Evolutionary conservation across 2,113 vertebrate species (phyloP).

Genomic region (Martes martes): DNA sequence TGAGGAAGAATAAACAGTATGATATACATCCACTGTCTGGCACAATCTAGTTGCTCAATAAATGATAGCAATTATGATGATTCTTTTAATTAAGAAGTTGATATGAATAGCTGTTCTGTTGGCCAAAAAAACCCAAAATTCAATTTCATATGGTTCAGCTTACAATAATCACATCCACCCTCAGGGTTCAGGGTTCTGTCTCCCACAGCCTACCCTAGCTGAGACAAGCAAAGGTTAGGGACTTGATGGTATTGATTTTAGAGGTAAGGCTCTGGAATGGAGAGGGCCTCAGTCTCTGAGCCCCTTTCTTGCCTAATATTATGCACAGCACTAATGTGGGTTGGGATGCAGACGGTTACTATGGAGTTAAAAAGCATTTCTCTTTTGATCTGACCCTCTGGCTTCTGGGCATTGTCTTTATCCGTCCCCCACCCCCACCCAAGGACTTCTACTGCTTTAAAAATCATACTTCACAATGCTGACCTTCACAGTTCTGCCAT

Average conservation of each 20-base stretch:
- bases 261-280: background rate
- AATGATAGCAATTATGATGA: background rate
- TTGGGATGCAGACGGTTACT: background rate
- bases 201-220: background rate
- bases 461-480: background rate
- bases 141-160: background rate
- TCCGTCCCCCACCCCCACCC: no score
- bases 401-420: background rate
- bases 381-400: background rate
- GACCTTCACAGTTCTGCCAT: background rate
- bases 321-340: background rate
- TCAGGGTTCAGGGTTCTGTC: background rate
- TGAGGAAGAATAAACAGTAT: background rate
- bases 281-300: background rate
- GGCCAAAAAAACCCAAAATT: background rate
- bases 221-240: background rate
- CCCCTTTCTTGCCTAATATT: background rate
- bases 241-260: background rate
- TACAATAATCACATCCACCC: background rate
- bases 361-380: background rate
- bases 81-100: background rate
- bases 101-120: slow-evolving; percentile 3
- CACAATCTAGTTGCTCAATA: background rate
- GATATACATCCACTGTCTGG: background rate
- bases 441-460: background rate